Base-by-base conservation (phyloP, 2,797 vertebrate genomes). In the Tenualosa thibaudeaui region DNA sequence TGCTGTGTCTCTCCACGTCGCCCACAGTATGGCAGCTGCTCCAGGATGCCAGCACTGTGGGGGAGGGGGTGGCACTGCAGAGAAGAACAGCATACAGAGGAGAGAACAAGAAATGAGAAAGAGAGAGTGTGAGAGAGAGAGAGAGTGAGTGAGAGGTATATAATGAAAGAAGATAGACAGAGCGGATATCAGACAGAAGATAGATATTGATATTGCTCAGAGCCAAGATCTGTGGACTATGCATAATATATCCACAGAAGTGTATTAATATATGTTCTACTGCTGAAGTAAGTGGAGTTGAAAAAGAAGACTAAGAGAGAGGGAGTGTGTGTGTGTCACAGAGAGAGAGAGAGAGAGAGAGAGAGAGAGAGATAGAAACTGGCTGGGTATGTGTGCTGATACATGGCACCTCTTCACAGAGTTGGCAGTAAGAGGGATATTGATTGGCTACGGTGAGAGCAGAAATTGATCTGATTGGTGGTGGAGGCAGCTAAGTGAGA, bases 1-100 rank as follows among this genome's bases (percentile, higher is more conserved):
- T 78, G 71, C 37, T 46, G 37, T 78, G 71, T 2, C 13, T 6
- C 15, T 78, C 68, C 31, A 40, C 6, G 15, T 13, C 68, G 31
- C 37, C 68, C 68, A 13, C 68, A 43, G 15, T 37, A 75, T 75
- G 68, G 68, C 68, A 75, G 68, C 65, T 71, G 65, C 65, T 71
- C 65, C 31, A 31, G 65, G 65, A 71, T 71, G 65, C 65, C 65
- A 71, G 12, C 65, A 17, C 12, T 37, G 56, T n/a, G 56, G 22
- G 56, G 19, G 56, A 58, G 53, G 56, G 56, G 56, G 17, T 58
- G 56, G 56, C 58, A 62, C 58, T 10, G 58, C 24, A n/a, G 58
- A 62, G 58, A 62, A 24, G n/a, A 62, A 62, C 22, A 62, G 58
- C 58, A 62, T n/a, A 60, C 58, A 60, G 22, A 60, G 58, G 58